A percentile compares a stretch with the other conserved stretches of the same genome.
phyloP scores from a whole-genome alignment of 2,797 vertebrate genomes.

The Salarias fasciatus region DNA sequence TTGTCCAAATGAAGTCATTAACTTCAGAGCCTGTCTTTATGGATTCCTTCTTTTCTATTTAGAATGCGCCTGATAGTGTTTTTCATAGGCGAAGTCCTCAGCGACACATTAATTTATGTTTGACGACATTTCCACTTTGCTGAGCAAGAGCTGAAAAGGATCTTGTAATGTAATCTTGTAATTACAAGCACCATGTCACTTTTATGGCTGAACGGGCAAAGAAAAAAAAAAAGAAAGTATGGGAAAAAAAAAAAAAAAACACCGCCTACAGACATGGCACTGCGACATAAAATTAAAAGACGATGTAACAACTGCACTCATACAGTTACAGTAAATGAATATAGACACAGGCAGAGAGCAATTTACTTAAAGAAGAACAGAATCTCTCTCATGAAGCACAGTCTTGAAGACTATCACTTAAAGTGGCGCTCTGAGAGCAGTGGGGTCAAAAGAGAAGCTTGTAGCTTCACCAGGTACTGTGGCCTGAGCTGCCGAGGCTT shows the following conservation, averaged over 20 bases:
- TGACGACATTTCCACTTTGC: neutral
- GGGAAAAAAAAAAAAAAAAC: no score
- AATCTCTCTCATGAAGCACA: neutral
- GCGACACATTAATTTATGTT: neutral
- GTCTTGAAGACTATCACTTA: neutral
- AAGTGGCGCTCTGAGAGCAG: slow-evolving; percentile 18
- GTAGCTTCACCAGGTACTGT: no score
- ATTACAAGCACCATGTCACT: neutral
- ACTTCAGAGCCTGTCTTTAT: neutral
- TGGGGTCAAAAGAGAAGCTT: no score
- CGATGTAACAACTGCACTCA: neutral
- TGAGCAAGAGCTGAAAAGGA: neutral
- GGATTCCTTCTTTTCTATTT: neutral
- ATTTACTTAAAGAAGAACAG: neutral
- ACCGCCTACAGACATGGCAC: neutral
- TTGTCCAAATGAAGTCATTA: no score
- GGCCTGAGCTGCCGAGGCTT: slow-evolving; percentile 38
- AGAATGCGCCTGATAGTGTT: neutral
- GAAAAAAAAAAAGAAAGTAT: no score
- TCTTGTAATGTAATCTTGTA: neutral
- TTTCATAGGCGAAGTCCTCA: neutral
- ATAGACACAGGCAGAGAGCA: neutral
- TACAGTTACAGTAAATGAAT: neutral
- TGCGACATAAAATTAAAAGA: neutral
- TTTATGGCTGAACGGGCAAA: no score